Percentiles rank a stretch among this genome's conserved stretches.
Evolutionary conservation across 2,888 invertebrate species (phyloP).

Genomic region (Thera obeliscata): DNA sequence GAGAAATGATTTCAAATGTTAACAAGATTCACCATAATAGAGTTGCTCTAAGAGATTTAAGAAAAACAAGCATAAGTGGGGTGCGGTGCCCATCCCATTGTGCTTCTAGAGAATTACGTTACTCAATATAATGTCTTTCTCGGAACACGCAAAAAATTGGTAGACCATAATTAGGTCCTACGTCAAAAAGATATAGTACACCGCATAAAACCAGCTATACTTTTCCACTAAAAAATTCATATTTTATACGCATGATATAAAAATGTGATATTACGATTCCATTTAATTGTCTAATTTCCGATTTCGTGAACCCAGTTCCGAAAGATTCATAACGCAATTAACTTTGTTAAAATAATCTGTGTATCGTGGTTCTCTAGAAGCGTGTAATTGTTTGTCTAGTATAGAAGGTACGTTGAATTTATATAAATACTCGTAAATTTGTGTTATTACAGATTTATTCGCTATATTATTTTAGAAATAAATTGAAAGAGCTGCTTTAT

Average conservation of each 20-base stretch:
- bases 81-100: conserved; percentile 53
- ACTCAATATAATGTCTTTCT: conserved; percentile 41
- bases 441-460: neutral
- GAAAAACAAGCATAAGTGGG: conserved; percentile 75
- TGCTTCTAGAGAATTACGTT: conserved; percentile 66
- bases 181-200: neutral
- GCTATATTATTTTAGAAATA: neutral
- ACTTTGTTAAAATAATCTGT: conserved; percentile 13
- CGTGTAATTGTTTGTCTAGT: conserved; percentile 1
- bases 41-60: conserved; percentile 81
- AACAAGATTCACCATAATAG: conserved; percentile 82
- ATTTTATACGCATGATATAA: conserved; percentile 30
- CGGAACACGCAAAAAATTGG: conserved; percentile 18
- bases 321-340: conserved; percentile 12
- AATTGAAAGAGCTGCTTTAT: neutral
- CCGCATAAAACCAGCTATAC: neutral
- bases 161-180: conserved; percentile 1
- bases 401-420: neutral
- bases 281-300: conserved; percentile 33
- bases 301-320: conserved; percentile 20
- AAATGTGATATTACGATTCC: conserved; percentile 25
- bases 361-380: neutral
- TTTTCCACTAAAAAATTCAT: neutral
- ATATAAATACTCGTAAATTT: neutral
- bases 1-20: conserved; percentile 83